Base-by-base conservation (phyloP, 1,140 invertebrate genomes). In the Cherax quadricarinatus region DNA sequence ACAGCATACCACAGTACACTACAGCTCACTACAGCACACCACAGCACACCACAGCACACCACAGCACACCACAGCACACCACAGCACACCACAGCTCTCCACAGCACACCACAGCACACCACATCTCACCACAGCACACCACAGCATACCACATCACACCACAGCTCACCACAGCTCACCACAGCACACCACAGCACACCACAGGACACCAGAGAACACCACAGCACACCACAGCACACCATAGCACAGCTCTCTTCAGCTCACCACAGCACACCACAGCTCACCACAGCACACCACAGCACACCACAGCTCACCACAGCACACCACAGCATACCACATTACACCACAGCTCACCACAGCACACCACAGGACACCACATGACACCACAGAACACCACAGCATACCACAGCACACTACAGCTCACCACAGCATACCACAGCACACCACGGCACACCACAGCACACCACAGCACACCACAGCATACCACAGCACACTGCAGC, bases 251-350 rank as follows among this genome's bases (percentile, higher is more conserved):
- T 41, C 78, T 10, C 78, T 30, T 41, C 78, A 21, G 16, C 24
- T 14, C 78, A 80, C 78, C 78, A 80, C 78, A 80, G 12, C 78
- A 10, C 78, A 80, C 78, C 78, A 51, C 78, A 80, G 78, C 24
- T 41, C 78, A 80, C 78, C 78, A 80, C 78, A 80, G 78, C 78
- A 80, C 78, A 48, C 78, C 30, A 80, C 78, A 80, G 78, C 78
- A 80, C 78, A 80, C 7, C 78, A 10, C 78, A 48, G 10, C 62
- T 41, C 78, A 80, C 4, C 62, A 70, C 62, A 70, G n/a, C n/a
- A n/a, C n/a, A n/a, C n/a, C n/a, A n/a, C n/a, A n/a, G n/a, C n/a
- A n/a, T n/a, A n/a, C n/a, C 62, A 70, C 62, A 70, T 4, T 18
- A 70, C 62, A 70, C 7, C 62, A 70, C 62, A 70, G 62, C 21